A percentile compares a stretch with the other conserved stretches of the same genome.
These are phyloP conservation scores for Steatornis caripensis DNA, from an alignment of 2,113 vertebrate species.

Conservation along the genomic window DNA sequence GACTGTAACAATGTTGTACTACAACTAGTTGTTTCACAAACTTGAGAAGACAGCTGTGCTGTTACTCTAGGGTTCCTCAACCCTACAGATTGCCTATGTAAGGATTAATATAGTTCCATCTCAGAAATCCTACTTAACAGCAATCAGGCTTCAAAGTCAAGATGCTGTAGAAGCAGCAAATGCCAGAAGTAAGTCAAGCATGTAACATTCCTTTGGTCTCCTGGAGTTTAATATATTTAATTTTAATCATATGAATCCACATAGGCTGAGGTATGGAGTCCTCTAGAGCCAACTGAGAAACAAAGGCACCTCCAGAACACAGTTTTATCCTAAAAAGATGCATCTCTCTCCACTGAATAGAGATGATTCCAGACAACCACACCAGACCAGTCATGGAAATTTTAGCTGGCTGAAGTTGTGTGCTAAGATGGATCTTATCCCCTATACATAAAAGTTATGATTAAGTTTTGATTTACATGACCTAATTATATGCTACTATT, in stretches of 20 bases:
- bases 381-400: not conserved
- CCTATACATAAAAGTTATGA: not conserved
- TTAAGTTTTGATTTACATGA: slow-evolving; percentile 23
- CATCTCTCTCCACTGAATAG: not conserved
- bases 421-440: not conserved
- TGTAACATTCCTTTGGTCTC: not conserved
- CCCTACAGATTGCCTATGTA: not conserved
- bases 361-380: not conserved
- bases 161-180: not conserved
- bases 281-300: not conserved
- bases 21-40: not conserved
- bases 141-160: not conserved
- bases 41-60: not conserved
- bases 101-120: not conserved
- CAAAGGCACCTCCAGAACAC: not conserved
- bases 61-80: not conserved
- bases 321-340: not conserved
- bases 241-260: not conserved
- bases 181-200: not conserved
- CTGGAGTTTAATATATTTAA: not conserved
- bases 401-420: not conserved
- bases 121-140: not conserved
- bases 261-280: not conserved
- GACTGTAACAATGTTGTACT: not conserved
- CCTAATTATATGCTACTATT: slow-evolving; percentile 21